Evolutionary conservation across 2,888 invertebrate genomes (phyloP).

Genomic region (Timandra comae): DNA sequence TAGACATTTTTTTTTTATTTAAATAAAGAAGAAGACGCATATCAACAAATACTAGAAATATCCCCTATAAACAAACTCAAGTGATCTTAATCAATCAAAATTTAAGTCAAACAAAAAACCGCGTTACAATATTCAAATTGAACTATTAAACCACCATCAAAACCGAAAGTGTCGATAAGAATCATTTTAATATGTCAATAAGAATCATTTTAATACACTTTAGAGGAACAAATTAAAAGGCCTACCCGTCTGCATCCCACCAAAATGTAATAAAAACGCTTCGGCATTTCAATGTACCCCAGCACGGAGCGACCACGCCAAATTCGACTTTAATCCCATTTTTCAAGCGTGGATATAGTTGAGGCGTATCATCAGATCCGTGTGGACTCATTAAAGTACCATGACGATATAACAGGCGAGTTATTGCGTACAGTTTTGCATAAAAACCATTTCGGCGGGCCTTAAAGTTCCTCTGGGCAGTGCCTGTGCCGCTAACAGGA

Average conservation of each 20-base stretch:
- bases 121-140: no score
- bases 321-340: slow-evolving; percentile 17
- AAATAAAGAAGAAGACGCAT: no score
- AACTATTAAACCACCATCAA: not conserved
- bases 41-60: no score
- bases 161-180: not conserved
- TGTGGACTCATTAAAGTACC: slow-evolving; percentile 45
- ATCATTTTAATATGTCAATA: slow-evolving; percentile 15
- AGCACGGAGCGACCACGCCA: slow-evolving; percentile 7
- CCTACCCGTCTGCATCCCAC: slow-evolving; percentile 10
- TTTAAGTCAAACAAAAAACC: no score
- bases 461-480: slow-evolving; percentile 14
- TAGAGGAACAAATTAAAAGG: slow-evolving; percentile 12
- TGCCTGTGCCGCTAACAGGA: no score
- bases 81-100: no score
- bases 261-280: slow-evolving; percentile 25
- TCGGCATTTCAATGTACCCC: slow-evolving; percentile 16
- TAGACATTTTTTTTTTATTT: no score
- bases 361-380: slow-evolving; percentile 26
- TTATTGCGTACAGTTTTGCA: slow-evolving; percentile 62
- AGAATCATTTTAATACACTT: slow-evolving; percentile 9
- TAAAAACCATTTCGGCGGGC: slow-evolving; percentile 38
- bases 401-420: slow-evolving; percentile 39
- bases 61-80: no score
- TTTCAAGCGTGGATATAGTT: slow-evolving; percentile 9